A percentile compares a stretch with the other conserved stretches of the same genome.
Evolutionary conservation across 2,797 vertebrate genomes (phyloP).

Genomic region (Sphenodon punctatus): DNA sequence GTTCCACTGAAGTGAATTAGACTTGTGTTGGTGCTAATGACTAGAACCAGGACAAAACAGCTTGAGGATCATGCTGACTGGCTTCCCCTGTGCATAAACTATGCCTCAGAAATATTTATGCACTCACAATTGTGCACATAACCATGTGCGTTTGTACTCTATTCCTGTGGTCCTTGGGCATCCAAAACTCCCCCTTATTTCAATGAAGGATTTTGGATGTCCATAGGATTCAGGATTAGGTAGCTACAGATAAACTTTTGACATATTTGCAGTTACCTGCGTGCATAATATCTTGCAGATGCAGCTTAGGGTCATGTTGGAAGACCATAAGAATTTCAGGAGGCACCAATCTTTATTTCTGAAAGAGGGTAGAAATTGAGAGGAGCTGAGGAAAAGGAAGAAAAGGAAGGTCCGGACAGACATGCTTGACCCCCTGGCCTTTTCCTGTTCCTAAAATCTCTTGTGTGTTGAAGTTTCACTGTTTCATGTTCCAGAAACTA

Average conservation of each 20-base stretch:
- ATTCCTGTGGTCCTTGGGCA: not conserved
- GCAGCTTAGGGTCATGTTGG: not conserved
- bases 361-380: not conserved
- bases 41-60: no score
- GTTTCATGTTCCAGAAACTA: not conserved
- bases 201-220: not conserved
- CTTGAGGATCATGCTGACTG: no score
- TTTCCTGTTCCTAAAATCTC: not conserved
- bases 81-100: no score
- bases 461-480: conserved; percentile 11
- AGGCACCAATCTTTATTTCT: not conserved
- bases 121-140: not conserved
- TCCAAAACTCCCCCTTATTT: not conserved
- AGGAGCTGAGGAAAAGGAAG: not conserved
- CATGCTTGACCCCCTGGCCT: not conserved
- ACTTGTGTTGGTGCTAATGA: no score
- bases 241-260: no score
- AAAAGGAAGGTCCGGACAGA: not conserved
- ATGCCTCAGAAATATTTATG: not conserved
- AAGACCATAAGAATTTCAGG: not conserved
- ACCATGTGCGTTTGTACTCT: not conserved
- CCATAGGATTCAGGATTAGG: not conserved
- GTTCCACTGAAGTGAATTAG: no score
- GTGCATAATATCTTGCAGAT: rapidly evolving
- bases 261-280: not conserved